phyloP scores from a whole-genome alignment of 2,888 invertebrate species.

The Melikaiella ostensackeni region DNA sequence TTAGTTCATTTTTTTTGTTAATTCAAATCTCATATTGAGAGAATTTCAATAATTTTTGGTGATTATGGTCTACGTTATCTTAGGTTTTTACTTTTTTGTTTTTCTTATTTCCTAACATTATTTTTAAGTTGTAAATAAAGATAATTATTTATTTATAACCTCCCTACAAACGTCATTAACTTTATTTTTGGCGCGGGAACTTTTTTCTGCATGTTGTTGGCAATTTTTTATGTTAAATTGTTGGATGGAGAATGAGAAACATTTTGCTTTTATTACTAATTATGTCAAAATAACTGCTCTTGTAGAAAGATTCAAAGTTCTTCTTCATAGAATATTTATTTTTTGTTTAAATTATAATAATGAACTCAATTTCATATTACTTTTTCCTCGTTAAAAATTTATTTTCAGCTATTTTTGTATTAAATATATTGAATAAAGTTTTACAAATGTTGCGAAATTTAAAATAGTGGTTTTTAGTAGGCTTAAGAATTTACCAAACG shows the following conservation, averaged over 20 bases:
- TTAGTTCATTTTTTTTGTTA: not conserved
- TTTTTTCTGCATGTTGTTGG: not conserved
- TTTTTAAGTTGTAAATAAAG: constrained; percentile 1
- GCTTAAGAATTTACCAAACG: no score
- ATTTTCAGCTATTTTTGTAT: no score
- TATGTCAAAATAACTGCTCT: not conserved
- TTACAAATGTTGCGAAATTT: no score
- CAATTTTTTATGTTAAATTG: not conserved
- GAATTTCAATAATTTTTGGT: not conserved
- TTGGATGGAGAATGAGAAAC: not conserved
- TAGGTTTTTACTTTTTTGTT: not conserved
- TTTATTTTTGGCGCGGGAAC: not conserved
- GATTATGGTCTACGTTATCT: not conserved
- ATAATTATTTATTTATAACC: not conserved
- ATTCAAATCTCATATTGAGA: not conserved
- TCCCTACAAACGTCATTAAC: not conserved
- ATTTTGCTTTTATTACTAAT: not conserved
- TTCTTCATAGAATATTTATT: not conserved
- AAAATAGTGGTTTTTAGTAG: no score
- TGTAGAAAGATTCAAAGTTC: not conserved
- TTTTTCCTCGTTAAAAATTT: no score
- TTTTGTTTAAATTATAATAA: no score
- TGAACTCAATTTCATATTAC: no score
- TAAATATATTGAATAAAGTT: no score
- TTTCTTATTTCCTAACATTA: not conserved